Percentiles rank a stretch among this genome's conserved stretches.
phyloP scores from a whole-genome alignment of 2,113 vertebrate genomes.

The Paedocypris sp. region DNA sequence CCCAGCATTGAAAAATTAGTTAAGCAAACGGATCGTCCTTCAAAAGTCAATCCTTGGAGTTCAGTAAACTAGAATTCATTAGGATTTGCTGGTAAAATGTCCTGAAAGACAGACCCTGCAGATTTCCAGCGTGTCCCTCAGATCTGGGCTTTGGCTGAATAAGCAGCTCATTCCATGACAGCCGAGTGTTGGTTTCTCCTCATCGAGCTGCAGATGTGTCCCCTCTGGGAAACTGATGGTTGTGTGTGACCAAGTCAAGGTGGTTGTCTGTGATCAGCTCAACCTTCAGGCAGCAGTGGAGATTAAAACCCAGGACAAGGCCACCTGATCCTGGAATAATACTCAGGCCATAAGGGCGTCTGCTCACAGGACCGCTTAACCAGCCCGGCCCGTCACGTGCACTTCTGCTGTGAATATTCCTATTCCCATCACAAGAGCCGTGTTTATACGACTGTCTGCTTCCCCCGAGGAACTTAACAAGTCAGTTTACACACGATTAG shows the following conservation, averaged over 20 bases:
- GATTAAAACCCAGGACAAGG: conserved; percentile 10
- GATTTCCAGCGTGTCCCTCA: too few species aligned
- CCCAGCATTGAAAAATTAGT: too few species aligned
- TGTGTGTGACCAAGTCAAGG: not conserved
- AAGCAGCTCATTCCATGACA: conserved; percentile 17
- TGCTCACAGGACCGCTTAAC: not conserved
- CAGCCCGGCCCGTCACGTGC: not conserved
- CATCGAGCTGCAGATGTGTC: not conserved
- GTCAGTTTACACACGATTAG: too few species aligned
- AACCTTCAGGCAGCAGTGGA: not conserved
- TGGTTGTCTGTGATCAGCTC: conserved; percentile 11
- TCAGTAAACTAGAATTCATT: too few species aligned
- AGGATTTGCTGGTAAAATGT: too few species aligned
- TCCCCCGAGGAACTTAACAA: conserved; percentile 16
- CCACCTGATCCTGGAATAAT: conserved; percentile 22
- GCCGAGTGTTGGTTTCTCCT: conserved; percentile 5
- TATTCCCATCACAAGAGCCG: conserved; percentile 6
- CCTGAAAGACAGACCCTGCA: too few species aligned
- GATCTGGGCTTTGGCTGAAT: conserved; percentile 8
- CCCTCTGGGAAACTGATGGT: not conserved
- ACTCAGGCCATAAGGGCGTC: not conserved
- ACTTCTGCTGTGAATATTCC: conserved; percentile 13
- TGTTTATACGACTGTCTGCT: conserved; percentile 2
- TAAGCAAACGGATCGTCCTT: too few species aligned
- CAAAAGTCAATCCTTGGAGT: too few species aligned